Conservation (phyloP, 1,140 invertebrate genomes). For the Cepaea nemoralis region DNA sequence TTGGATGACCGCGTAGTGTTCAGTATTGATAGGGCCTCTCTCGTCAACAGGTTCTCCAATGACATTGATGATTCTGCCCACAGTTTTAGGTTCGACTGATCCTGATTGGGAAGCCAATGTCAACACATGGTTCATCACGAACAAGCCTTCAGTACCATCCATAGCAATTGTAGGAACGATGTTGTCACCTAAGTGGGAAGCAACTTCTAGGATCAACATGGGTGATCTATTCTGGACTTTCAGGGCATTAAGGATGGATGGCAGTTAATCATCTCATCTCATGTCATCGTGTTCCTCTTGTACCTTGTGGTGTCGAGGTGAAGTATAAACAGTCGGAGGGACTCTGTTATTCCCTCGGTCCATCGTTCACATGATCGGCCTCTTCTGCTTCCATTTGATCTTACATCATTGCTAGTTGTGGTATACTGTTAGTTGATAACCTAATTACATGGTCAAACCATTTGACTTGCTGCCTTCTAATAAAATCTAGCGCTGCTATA, state of each 20-base stretch:
- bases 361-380: no score
- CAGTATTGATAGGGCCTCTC: slow-evolving; percentile 91
- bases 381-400: no score
- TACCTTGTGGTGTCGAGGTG: no score
- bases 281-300: no score
- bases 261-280: slow-evolving; percentile 93
- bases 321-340: no score
- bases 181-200: slow-evolving; percentile 94
- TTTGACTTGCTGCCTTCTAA: no score
- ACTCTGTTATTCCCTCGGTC: no score
- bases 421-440: no score
- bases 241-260: slow-evolving; percentile 97
- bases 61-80: slow-evolving; percentile 97
- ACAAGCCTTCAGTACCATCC: slow-evolving; percentile 99
- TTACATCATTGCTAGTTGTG: no score
- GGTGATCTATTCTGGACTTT: slow-evolving; percentile 88
- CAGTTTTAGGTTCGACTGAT: slow-evolving; percentile 96
- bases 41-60: slow-evolving; percentile 99
- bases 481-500: no score
- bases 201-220: slow-evolving; percentile 85
- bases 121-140: slow-evolving; percentile 88
- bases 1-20: slow-evolving; percentile 88
- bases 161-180: slow-evolving; percentile 98
- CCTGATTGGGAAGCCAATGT: slow-evolving; percentile 94
- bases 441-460: no score